Base-by-base conservation (phyloP, 2,113 vertebrate genomes). In the Aspiorhynchus laticeps region DNA sequence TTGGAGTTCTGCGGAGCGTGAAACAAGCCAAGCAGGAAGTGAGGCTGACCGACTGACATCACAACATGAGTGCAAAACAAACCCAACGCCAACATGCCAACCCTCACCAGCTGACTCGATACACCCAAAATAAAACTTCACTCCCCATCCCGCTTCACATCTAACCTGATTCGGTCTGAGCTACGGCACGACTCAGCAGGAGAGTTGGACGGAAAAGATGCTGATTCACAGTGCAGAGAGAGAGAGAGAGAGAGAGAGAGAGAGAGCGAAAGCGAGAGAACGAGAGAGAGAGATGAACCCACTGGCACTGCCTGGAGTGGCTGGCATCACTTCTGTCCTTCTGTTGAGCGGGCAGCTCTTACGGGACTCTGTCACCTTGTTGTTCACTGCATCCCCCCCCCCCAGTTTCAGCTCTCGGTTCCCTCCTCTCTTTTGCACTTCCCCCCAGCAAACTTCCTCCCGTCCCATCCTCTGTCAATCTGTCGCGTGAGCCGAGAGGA, bases 1-100 rank as follows among this genome's bases (percentile, higher is more conserved):
- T 98, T 99, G 84, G 97, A 95, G 78, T 95, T 96, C 97, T 98
- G 93, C 31, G 26, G 9, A 0, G 14, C 3, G 33, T 43, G 41
- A 79, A 79, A 77, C 26, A 61, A 14, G 88, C 86, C 86, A 38
- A 48, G 43, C 19, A 87, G 78, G 74, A 90, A 76, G 24, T 38
- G 46, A 80, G 80, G 67, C 43, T 83, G 88, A 78, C 33, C 91
- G 28, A 88, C 87, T 88, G 91, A 92, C 87, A 88, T 88, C 2
- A 80, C 89, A 84, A 89, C 80, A 24, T 87, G 88, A 21, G 86
- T 84, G 28, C 91, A 88, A 21, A 92, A 77, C 6, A 87, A 89
- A 2, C 91, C 85, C 15, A 91, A 77, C 73, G 80, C 89, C 87
- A 93, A 90, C 91, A 89, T 88, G 5, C n/a, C 59, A 65, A 33